Evolutionary conservation across 1,140 invertebrate species (phyloP).

Genomic region (Teleogryllus occipitalis): DNA sequence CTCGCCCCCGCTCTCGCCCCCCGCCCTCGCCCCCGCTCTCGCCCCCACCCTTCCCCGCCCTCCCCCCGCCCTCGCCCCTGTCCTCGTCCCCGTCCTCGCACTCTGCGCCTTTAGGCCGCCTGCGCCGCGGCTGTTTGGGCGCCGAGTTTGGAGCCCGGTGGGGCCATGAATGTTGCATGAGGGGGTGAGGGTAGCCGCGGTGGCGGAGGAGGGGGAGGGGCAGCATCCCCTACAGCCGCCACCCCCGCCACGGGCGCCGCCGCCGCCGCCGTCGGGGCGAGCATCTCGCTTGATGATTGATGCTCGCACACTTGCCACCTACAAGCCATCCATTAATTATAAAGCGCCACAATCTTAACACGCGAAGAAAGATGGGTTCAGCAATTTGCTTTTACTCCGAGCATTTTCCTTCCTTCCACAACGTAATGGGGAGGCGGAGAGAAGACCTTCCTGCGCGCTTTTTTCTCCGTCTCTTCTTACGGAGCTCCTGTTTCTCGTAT

Average conservation of each 20-base stretch:
- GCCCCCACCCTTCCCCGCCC: too few relatives aligned
- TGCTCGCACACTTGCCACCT: conserved; percentile 2
- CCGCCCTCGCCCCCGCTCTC: too few relatives aligned
- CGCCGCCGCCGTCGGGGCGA: background rate
- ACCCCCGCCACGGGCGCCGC: too few relatives aligned
- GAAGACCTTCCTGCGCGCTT: background rate
- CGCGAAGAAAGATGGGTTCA: background rate
- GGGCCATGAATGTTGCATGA: background rate
- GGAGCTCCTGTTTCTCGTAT: background rate
- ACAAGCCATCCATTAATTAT: conserved; percentile 5
- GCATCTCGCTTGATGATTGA: background rate
- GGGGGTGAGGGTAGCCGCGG: background rate
- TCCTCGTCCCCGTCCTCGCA: too few relatives aligned
- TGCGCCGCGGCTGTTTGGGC: background rate
- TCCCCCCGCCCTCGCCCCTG: too few relatives aligned
- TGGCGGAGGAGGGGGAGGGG: background rate
- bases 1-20: too few relatives aligned
- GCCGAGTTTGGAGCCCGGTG: background rate
- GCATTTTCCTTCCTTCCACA: background rate
- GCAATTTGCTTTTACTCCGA: background rate
- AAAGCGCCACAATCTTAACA: conserved; percentile 1
- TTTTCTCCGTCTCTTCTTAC: background rate
- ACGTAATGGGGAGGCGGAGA: background rate
- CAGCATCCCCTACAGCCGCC: too few relatives aligned
- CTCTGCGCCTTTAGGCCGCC: background rate